Evolutionary conservation across 2,888 invertebrate species (phyloP), one percentile per base, ranked within the genome.

Genomic region (Bruchidius siliquastri): DNA sequence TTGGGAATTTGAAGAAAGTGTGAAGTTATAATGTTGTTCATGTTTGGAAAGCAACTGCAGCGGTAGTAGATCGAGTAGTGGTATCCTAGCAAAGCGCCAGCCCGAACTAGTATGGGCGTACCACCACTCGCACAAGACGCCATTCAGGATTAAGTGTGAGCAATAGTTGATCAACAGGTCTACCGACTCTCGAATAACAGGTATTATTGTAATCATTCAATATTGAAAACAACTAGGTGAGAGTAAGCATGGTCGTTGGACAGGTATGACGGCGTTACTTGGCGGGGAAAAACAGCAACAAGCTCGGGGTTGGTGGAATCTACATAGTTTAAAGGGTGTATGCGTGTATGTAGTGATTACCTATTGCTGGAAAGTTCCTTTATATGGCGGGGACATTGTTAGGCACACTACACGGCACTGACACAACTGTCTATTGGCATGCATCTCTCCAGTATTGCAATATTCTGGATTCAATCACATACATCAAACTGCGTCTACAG

Each of bases 111-210:
- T 85, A 84, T 84, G 85, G 84, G 84, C 84, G 85, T 85, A 83
- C 49, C 49, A 18, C 49, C 49, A 13, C 4, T 4, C 49, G 49
- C 13, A 78, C 80, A 77, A 80, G 83, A 82, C 83, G 83, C 84
- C 85, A 85, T 85, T 86, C 85, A 85, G 84, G 84, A 86, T 85
- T 85, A 84, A 84, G 84, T 85, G 83, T 83, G 82, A 84, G 84
- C 83, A 84, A 83, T 84, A 85, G 85, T 84, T 84, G 85, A 85
- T 84, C 84, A 86, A 86, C 86, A 85, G 85, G 86, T 86, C 85
- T 83, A 82, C 82, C 84, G 81, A 82, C 82, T 83, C 82, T 83
- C 81, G 84, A 82, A 82, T 85, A 85, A 86, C 86, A 86, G 85
- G 85, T 86, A 85, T 84, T 86, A 86, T 85, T 86, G 85, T 86